Conservation (phyloP, 2,888 invertebrate species). For the Yponomeuta malinellus region DNA sequence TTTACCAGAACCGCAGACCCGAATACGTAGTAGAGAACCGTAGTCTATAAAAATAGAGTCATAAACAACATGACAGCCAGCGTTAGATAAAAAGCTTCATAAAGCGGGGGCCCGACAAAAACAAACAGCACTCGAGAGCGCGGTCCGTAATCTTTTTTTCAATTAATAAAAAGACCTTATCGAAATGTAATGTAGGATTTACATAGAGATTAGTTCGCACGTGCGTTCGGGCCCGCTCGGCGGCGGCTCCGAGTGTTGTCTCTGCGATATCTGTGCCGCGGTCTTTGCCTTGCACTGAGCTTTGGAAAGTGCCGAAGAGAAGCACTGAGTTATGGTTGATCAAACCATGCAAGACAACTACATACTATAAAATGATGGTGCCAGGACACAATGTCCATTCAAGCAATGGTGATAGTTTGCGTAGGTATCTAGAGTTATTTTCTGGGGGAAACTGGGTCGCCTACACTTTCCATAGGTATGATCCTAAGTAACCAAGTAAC, state of each 20-base stretch:
- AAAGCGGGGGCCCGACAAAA: slow-evolving; percentile 10
- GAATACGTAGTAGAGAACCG: neutral
- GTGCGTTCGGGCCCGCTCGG: slow-evolving; percentile 32
- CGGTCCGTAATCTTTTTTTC: slow-evolving; percentile 58
- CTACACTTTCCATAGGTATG: no score
- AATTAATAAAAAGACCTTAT: slow-evolving; percentile 70
- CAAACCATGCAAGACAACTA: neutral
- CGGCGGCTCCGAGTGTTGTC: neutral
- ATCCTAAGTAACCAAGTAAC: no score
- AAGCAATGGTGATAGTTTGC: no score
- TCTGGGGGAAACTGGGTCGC: no score
- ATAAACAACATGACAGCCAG: slow-evolving; percentile 32
- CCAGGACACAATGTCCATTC: no score
- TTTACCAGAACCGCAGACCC: no score
- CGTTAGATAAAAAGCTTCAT: slow-evolving; percentile 28
- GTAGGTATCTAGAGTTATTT: no score
- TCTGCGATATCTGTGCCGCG: neutral
- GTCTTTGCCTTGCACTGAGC: neutral
- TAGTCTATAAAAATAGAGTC: slow-evolving; percentile 4
- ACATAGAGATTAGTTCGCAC: slow-evolving; percentile 60
- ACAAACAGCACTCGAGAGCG: slow-evolving; percentile 23
- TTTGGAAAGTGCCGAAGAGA: neutral
- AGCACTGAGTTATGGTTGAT: neutral
- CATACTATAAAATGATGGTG: no score
- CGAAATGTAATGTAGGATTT: slow-evolving; percentile 62